Conservation (phyloP, 2,888 invertebrate genomes). For the Ectobius pallidus region DNA sequence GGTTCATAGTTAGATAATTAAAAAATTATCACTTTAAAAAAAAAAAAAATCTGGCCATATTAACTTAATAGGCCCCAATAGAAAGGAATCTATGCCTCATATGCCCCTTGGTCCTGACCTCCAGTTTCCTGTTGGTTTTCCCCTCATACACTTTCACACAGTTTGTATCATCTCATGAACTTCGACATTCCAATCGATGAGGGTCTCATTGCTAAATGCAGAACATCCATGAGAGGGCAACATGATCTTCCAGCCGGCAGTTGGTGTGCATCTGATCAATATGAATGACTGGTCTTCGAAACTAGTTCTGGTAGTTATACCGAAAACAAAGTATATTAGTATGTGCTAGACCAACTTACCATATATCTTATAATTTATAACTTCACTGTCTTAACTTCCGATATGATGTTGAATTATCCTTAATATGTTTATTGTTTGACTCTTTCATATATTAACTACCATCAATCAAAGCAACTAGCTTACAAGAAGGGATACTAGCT, state of each 20-base stretch:
- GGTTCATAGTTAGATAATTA: no score
- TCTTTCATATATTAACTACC: background rate
- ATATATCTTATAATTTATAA: background rate
- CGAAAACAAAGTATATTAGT: background rate
- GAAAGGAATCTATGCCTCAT: no score
- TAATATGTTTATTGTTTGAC: background rate
- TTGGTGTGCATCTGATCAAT: background rate
- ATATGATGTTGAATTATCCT: background rate
- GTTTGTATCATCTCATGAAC: no score
- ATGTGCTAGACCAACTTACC: background rate
- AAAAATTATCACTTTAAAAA: no score
- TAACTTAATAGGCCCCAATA: no score
- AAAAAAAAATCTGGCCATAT: no score
- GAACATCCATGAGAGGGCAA: no score
- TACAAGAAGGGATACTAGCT: background rate
- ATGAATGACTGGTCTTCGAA: background rate
- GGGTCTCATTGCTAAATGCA: no score
- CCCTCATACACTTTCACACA: no score
- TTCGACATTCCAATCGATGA: no score
- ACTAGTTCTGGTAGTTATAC: background rate
- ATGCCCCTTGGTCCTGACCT: no score
- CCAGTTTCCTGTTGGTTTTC: no score
- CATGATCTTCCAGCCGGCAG: background rate
- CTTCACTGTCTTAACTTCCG: background rate
- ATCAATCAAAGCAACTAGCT: background rate